phyloP scores from a whole-genome alignment of 2,888 invertebrate species.

The Pyrochroa serraticornis region DNA sequence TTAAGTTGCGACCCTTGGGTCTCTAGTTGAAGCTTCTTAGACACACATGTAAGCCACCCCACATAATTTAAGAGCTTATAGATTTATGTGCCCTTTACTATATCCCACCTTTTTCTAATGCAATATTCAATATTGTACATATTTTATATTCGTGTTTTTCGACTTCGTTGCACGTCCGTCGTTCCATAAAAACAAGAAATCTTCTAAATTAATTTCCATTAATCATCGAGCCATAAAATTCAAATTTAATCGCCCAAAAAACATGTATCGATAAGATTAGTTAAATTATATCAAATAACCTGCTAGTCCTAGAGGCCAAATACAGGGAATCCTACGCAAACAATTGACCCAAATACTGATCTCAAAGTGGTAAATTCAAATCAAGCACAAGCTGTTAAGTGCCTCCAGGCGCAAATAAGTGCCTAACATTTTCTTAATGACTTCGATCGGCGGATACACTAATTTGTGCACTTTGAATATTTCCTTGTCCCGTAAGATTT shows the following conservation, averaged over 20 bases:
- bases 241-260: too few species aligned
- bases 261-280: not conserved
- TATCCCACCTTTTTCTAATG: slow-evolving; percentile 10
- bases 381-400: slow-evolving; percentile 34
- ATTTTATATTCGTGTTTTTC: slow-evolving; percentile 9
- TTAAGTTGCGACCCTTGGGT: slow-evolving; percentile 24
- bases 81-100: slow-evolving; percentile 15
- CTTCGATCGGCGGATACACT: slow-evolving; percentile 27
- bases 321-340: slow-evolving; percentile 25
- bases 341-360: slow-evolving; percentile 35
- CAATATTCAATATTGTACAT: slow-evolving; percentile 16
- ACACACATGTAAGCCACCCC: slow-evolving; percentile 20
- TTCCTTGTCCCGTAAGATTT: slow-evolving; percentile 3
- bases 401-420: slow-evolving; percentile 33
- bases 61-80: slow-evolving; percentile 14
- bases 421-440: slow-evolving; percentile 35
- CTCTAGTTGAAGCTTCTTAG: slow-evolving; percentile 23
- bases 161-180: slow-evolving; percentile 2
- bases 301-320: slow-evolving; percentile 7
- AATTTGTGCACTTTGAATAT: slow-evolving; percentile 26
- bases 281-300: slow-evolving; percentile 4
- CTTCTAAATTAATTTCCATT: not conserved
- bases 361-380: slow-evolving; percentile 35
- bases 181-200: slow-evolving; percentile 3
- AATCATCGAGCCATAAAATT: too few species aligned